Conservation (phyloP, 2,113 vertebrate genomes). For the Thermophis baileyi region DNA sequence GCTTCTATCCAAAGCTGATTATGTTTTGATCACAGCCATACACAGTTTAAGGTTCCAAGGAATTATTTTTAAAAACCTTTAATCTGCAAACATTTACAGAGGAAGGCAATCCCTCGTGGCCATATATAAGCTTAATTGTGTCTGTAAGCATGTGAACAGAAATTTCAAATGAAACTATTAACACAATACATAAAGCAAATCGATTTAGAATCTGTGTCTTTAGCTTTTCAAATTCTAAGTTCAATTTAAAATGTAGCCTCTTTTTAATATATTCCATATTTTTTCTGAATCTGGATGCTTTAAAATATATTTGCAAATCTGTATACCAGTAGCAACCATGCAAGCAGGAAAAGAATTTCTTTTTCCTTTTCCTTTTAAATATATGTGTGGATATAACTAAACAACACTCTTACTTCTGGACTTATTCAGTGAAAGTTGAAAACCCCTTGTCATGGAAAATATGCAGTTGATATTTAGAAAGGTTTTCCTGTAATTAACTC, state of each 20-base stretch:
- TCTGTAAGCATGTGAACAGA: slow-evolving; percentile 60
- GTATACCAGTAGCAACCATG: slow-evolving; percentile 21
- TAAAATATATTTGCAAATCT: slow-evolving; percentile 17
- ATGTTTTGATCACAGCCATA: slow-evolving; percentile 62
- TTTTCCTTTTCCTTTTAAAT: slow-evolving; percentile 39
- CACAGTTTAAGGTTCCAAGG: slow-evolving; percentile 63
- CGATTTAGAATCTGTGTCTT: slow-evolving; percentile 33
- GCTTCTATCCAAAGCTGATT: slow-evolving; percentile 27
- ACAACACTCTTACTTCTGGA: slow-evolving; percentile 69
- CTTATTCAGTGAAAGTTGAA: slow-evolving; percentile 77
- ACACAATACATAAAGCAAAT: slow-evolving; percentile 35
- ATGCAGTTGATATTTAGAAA: slow-evolving; percentile 98
- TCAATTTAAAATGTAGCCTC: slow-evolving; percentile 17
- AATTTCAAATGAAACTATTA: slow-evolving; percentile 45
- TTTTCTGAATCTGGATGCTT: slow-evolving; percentile 26
- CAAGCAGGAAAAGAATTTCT: slow-evolving; percentile 13
- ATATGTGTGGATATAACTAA: slow-evolving; percentile 64
- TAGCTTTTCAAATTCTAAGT: slow-evolving; percentile 12
- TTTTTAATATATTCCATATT: slow-evolving; percentile 20
- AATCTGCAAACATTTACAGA: slow-evolving; percentile 85
- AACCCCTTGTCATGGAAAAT: slow-evolving; percentile 91
- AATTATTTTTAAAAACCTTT: slow-evolving; percentile 71
- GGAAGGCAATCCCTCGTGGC: slow-evolving; percentile 63
- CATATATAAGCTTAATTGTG: slow-evolving; percentile 62
- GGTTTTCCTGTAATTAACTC: slow-evolving; percentile 99